Conservation (phyloP, 2,888 invertebrate genomes). For the Perithous albicinctus region DNA sequence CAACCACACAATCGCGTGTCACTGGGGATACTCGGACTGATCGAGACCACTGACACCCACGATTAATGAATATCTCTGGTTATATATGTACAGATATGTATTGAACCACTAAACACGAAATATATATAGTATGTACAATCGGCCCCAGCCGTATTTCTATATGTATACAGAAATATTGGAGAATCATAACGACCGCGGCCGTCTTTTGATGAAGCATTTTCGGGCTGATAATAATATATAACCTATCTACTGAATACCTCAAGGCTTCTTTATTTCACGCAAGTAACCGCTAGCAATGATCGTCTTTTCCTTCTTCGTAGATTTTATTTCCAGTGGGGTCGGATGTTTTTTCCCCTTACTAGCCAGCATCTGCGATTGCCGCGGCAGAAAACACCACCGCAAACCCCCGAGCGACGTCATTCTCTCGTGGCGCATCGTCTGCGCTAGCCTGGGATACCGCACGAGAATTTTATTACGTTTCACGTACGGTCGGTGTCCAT, state of each 20-base stretch:
- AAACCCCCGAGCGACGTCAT: constrained; percentile 41
- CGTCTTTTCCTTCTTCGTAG: constrained; percentile 26
- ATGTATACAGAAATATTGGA: neutral
- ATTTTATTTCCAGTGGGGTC: constrained; percentile 43
- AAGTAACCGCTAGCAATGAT: constrained; percentile 14
- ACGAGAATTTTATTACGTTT: constrained; percentile 59
- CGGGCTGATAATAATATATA: neutral
- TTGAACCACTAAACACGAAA: too few species aligned
- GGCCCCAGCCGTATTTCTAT: too few species aligned
- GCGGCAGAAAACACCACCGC: constrained; percentile 37
- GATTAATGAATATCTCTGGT: constrained; percentile 48
- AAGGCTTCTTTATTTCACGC: constrained; percentile 29
- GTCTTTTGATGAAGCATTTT: neutral
- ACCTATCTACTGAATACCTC: constrained; percentile 10
- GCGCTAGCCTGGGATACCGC: constrained; percentile 47
- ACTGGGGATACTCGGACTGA: constrained; percentile 19
- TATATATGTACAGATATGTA: neutral
- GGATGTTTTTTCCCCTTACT: constrained; percentile 23
- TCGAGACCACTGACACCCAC: constrained; percentile 32
- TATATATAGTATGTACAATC: neutral
- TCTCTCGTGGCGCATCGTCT: constrained; percentile 46
- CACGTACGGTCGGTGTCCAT: constrained; percentile 44
- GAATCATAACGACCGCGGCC: neutral
- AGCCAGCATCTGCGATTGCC: constrained; percentile 4
- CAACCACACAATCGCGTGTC: constrained; percentile 41